phyloP scores from a whole-genome alignment of 2,888 invertebrate species.

The Sphaerophoria rueppellii region DNA sequence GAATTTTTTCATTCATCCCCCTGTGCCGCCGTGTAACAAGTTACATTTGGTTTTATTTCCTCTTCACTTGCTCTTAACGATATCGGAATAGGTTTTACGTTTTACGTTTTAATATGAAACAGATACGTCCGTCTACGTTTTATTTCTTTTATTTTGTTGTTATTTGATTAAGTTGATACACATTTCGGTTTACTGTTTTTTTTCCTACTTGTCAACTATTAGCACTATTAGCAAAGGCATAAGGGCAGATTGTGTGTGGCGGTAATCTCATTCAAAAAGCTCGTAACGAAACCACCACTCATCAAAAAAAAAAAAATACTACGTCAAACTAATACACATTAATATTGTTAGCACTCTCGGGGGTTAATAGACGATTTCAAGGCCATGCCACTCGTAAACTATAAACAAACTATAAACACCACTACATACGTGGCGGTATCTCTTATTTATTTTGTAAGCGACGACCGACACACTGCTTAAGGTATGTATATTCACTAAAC shows the following conservation, averaged over 20 bases:
- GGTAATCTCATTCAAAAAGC: constrained; percentile 8
- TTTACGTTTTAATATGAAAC: not conserved
- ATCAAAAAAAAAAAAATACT: constrained; percentile 1
- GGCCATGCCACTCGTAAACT: constrained; percentile 56
- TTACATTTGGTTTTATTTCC: not conserved
- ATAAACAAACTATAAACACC: constrained; percentile 20
- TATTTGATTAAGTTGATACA: constrained; percentile 13
- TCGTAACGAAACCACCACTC: not conserved
- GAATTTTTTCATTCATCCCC: constrained; percentile 6
- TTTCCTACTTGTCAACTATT: not conserved
- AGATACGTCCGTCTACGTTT: constrained; percentile 12
- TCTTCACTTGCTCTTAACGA: not conserved
- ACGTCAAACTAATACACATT: constrained; percentile 11
- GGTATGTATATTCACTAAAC: too few species aligned
- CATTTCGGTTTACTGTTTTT: not conserved
- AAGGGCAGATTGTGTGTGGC: not conserved
- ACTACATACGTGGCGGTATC: not conserved
- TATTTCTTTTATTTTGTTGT: not conserved
- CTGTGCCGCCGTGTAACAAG: constrained; percentile 11
- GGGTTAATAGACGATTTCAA: constrained; percentile 69
- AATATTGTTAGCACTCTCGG: constrained; percentile 13
- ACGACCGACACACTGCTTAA: too few species aligned
- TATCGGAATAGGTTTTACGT: too few species aligned
- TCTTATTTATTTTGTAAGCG: too few species aligned
- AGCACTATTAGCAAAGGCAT: not conserved